These are phyloP conservation scores for Lanius ludovicianus DNA, from an alignment of 2,113 vertebrate species.

Conservation along the genomic window DNA sequence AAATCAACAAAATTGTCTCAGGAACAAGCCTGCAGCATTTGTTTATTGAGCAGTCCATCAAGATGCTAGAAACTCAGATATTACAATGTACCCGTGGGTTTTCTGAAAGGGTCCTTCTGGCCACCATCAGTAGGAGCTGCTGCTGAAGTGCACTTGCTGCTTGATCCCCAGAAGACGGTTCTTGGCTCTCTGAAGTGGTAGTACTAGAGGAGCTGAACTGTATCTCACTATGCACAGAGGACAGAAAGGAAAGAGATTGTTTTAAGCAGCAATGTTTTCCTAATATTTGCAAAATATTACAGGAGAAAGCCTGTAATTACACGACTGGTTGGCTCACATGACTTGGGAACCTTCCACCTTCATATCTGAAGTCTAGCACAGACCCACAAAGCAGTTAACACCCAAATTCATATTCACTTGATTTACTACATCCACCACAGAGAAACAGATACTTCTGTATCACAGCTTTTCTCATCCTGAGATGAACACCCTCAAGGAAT, in stretches of 20 bases:
- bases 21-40: background rate
- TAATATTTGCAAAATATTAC: background rate
- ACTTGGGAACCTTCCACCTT: background rate
- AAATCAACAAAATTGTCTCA: background rate
- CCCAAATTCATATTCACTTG: background rate
- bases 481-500: background rate
- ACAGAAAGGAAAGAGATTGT: background rate
- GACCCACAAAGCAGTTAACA: background rate
- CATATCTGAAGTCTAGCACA: background rate
- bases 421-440: background rate
- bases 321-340: background rate
- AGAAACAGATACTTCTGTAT: background rate
- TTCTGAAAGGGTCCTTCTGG: conserved; percentile 87
- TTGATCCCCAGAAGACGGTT: conserved; percentile 77
- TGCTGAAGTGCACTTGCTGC: conserved; percentile 84
- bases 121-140: conserved; percentile 85
- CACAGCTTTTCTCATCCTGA: background rate
- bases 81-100: conserved; percentile 80
- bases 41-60: background rate
- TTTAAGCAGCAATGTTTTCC: background rate
- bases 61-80: conserved; percentile 5
- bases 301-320: background rate
- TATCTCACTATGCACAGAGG: conserved; percentile 78
- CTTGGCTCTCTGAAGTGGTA: conserved; percentile 83
- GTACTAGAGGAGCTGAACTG: conserved; percentile 91